Evolutionary conservation across 2,888 invertebrate species (phyloP).

Genomic region (Ophion costatus): DNA sequence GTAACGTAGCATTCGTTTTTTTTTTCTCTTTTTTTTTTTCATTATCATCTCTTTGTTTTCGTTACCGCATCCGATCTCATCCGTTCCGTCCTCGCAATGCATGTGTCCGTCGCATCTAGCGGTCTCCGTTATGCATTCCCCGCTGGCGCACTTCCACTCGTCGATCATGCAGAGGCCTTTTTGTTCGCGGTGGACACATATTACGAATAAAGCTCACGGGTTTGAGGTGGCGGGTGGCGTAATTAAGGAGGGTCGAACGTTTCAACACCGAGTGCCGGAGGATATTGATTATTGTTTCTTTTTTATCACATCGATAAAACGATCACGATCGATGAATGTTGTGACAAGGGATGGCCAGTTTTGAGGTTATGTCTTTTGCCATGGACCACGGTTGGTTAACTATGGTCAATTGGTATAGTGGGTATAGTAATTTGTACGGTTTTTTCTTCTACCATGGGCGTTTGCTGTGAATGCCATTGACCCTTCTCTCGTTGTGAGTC

Average conservation of each 20-base stretch:
- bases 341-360: too few relatives aligned
- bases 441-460: not conserved
- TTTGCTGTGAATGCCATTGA: not conserved
- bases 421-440: not conserved
- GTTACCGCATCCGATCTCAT: conserved; percentile 84
- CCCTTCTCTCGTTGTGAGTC: not conserved
- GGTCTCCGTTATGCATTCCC: conserved; percentile 85
- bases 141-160: conserved; percentile 85
- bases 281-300: not conserved
- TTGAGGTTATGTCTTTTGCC: too few relatives aligned
- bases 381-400: too few relatives aligned
- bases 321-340: not conserved
- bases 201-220: conserved; percentile 75
- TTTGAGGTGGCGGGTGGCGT: not conserved
- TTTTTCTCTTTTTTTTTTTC: conserved; percentile 25
- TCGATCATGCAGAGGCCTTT: conserved; percentile 76
- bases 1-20: conserved; percentile 37
- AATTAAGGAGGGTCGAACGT: not conserved
- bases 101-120: conserved; percentile 85
- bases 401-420: too few relatives aligned
- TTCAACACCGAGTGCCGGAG: not conserved
- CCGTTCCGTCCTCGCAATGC: conserved; percentile 84
- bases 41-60: conserved; percentile 57
- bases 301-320: not conserved
- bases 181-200: conserved; percentile 49